Evolutionary conservation across 2,888 invertebrate genomes (phyloP), one percentile per base, ranked within the genome.

Genomic region (Aplocera efformata): DNA sequence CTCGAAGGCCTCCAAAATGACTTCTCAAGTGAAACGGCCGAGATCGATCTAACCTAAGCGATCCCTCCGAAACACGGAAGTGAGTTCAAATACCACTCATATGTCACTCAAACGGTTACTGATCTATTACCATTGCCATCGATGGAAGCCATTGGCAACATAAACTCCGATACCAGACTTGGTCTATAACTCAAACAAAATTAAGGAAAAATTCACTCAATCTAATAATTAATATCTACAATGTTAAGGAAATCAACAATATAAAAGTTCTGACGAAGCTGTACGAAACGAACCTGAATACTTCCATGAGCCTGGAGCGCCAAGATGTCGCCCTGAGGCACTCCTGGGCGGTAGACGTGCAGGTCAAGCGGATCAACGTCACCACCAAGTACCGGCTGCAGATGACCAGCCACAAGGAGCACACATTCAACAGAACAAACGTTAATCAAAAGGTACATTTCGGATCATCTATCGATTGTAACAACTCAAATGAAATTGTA

Each of bases 331-430:
- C 32, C 0, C 52, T 68, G n/a, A 48, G 72, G 25, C 45, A 38
- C 30, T 44, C 33, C 11, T 76, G 77, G 74, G 41, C 48, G 1
- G 50, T 65, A 0, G 63, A 70, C 9, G 64, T 64, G 35, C 74
- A 73, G 54, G 36, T 80, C 10, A 61, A 66, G 34, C 55, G 68
- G 21, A 63, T 81, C 3, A 68, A 79, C n/a, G 42, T 74, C 32
- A 69, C 73, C 6, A 56, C 77, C 0, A 63, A 63, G 21, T 72
- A 68, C 41, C 54, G 80, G 13, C 22, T 79, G 23, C 64, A 76
- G 46, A 69, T 76, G 72, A 50, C 56, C 4, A 63, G 58, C n/a
- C 79, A 79, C 11, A 67, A 62, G 38, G 73, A 78, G 22, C 63
- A 66, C 13, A 72, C 50, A 42, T 75, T 78, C 26, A 58, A 47